Evolutionary conservation across 2,113 vertebrate species (phyloP).

Genomic region (Pteronura brasiliensis): DNA sequence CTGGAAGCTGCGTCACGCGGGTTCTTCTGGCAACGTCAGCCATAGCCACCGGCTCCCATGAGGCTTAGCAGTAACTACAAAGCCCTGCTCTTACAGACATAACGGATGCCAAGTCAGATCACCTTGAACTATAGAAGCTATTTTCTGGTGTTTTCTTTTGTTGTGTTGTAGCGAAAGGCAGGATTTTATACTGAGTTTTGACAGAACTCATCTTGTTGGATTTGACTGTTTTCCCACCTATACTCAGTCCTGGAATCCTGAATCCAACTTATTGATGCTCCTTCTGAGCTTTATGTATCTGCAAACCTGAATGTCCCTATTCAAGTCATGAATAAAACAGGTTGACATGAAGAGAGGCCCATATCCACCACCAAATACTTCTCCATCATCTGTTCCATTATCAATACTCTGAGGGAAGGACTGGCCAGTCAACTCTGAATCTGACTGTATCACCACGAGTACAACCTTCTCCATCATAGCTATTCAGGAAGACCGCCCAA

Average conservation of each 20-base stretch:
- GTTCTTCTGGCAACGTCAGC: neutral
- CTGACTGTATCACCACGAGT: neutral
- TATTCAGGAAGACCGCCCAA: rapidly evolving
- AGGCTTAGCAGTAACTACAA: neutral
- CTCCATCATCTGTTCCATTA: neutral
- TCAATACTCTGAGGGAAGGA: neutral
- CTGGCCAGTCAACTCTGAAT: neutral
- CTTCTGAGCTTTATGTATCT: neutral
- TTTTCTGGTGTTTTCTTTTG: neutral
- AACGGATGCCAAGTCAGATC: neutral
- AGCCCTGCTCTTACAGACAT: neutral
- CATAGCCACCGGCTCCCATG: neutral
- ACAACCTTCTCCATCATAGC: neutral
- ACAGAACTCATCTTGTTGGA: neutral
- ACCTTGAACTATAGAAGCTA: neutral
- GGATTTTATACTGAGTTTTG: neutral
- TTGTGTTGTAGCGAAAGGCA: neutral
- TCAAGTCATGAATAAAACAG: neutral
- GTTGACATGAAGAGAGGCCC: neutral
- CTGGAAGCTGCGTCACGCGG: neutral
- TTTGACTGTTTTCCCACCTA: neutral
- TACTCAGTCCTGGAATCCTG: neutral
- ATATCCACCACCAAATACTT: neutral
- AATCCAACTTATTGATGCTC: neutral
- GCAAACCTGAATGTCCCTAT: neutral